Evolutionary conservation across 2,113 vertebrate species (phyloP), one percentile per base, ranked within the genome.

Genomic region (Eubucco bourcierii): DNA sequence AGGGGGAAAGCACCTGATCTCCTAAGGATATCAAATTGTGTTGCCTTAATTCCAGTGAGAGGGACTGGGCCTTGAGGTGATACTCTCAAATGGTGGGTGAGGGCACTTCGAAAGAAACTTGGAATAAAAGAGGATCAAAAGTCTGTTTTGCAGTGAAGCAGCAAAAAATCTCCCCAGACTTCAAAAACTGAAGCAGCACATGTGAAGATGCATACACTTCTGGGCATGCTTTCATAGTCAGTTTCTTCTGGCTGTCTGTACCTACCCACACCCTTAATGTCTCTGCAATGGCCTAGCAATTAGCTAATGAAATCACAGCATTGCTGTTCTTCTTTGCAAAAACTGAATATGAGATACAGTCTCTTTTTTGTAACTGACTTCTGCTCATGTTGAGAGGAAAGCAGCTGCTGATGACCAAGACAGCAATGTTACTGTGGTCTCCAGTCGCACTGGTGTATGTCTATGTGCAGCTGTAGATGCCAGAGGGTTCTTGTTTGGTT

Each of bases 391-490:
- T 7, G 34, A 85, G 34, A 55, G 50, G 39, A 75, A 46, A 80
- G 7, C 29, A 31, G 19, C 11, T 6, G 9, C 34, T 5, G 34
- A 9, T 23, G 10, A 2, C 33, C 2, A 10, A 13, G 27, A 17
- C 3, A 41, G 34, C 11, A 29, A 17, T 1, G 4, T 8, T 56
- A 4, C 66, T 15, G 29, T 21, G 19, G 12, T 58, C 85, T 39
- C 44, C 18, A n/a, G 15, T 31, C 27, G 63, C 33, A 5, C 11
- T 5, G 12, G 6, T 15, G 14, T 28, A 13, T 1, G 1, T 25
- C 4, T 31, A 3, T 3, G 1, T 10, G 17, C 53, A 71, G 23
- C 55, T 70, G 50, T 7, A 16, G 0, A 0, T 0, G 1, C 0
- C 15, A 11, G 16, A 50, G 46, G 47, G 7, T 10, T 1, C 58